Evolutionary conservation across 2,797 vertebrate species (phyloP).

Genomic region (Euthynnus affinis): DNA sequence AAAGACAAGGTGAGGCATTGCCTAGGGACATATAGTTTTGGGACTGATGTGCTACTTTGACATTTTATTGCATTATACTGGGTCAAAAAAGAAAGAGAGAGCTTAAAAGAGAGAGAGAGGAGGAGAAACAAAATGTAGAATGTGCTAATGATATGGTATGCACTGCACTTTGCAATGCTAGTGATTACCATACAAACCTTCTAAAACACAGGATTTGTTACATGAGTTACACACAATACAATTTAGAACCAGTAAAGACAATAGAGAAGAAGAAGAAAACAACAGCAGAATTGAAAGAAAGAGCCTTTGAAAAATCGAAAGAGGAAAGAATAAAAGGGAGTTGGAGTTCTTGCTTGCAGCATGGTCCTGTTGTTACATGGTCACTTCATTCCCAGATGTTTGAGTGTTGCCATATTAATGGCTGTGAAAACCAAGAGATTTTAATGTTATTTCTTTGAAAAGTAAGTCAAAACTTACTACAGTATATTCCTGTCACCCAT

Average conservation of each 20-base stretch:
- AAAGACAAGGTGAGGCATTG: slow-evolving; percentile 52
- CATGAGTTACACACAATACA: not conserved
- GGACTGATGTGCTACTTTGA: slow-evolving; percentile 38
- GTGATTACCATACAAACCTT: not conserved
- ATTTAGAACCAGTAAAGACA: not conserved
- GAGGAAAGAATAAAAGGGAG: slow-evolving; percentile 27
- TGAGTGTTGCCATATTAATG: slow-evolving; percentile 73
- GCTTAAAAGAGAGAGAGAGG: not conserved
- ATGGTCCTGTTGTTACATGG: slow-evolving; percentile 51
- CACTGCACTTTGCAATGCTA: not conserved
- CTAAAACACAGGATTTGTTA: not conserved
- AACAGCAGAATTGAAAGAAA: slow-evolving; percentile 21
- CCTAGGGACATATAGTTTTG: slow-evolving; percentile 37
- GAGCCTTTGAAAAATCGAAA: slow-evolving; percentile 22
- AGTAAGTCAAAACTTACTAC: not conserved
- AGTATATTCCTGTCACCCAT: slow-evolving; percentile 5
- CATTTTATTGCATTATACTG: slow-evolving; percentile 29
- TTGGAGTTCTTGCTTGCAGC: slow-evolving; percentile 41
- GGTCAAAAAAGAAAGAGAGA: slow-evolving; percentile 15
- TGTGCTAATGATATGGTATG: too few species aligned
- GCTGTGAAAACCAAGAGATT: slow-evolving; percentile 63
- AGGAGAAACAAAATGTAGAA: not conserved
- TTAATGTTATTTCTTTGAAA: slow-evolving; percentile 7
- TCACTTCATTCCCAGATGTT: slow-evolving; percentile 58
- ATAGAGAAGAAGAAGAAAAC: not conserved